phyloP scores from a whole-genome alignment of 2,797 vertebrate species.

The Sebastes baramenuke region DNA sequence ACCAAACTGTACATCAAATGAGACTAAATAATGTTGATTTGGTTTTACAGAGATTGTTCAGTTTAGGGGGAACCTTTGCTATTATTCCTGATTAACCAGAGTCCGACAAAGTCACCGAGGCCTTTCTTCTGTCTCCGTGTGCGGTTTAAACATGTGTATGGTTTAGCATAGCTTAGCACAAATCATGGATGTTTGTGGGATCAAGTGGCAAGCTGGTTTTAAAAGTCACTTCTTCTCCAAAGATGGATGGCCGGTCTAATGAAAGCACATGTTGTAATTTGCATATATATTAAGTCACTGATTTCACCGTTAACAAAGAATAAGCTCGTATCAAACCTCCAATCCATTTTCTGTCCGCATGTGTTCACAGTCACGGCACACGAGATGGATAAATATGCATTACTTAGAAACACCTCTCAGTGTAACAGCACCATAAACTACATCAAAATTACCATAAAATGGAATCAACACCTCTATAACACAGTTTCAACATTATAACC shows the following conservation, averaged over 20 bases:
- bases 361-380: neutral
- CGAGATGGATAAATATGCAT: neutral
- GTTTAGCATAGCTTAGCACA: neutral
- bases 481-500: neutral
- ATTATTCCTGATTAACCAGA: neutral
- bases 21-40: neutral
- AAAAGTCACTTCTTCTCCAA: neutral
- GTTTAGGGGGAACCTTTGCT: too few species aligned
- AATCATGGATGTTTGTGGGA: neutral
- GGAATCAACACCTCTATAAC: neutral
- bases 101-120: neutral
- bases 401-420: neutral
- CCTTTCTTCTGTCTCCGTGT: neutral
- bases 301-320: neutral
- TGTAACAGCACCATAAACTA: neutral
- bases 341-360: constrained; percentile 8
- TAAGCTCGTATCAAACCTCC: neutral
- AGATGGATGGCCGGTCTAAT: constrained; percentile 7
- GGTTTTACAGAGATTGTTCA: too few species aligned
- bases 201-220: neutral
- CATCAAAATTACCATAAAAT: neutral
- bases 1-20: neutral
- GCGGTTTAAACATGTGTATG: neutral
- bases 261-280: constrained; percentile 20
- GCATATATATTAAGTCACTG: constrained; percentile 19